A percentile compares a stretch with the other conserved stretches of the same genome.
These are phyloP conservation scores for Drosophila multiciliata DNA, from an alignment of 2,888 invertebrate genomes.

Conservation along the genomic window DNA sequence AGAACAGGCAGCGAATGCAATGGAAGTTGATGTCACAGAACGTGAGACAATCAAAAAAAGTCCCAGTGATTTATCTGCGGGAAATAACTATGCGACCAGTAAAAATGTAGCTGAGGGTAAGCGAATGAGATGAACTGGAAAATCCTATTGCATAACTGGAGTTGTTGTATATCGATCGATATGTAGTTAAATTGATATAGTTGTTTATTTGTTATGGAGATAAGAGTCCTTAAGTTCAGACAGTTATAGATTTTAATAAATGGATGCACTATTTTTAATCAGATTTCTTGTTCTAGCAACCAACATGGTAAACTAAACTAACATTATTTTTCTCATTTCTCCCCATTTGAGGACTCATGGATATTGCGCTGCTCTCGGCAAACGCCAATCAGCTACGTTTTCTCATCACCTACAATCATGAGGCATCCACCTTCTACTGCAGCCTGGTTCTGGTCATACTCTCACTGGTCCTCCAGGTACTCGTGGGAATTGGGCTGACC, in stretches of 20 bases:
- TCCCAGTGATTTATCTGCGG: constrained; percentile 41
- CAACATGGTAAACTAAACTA: background rate
- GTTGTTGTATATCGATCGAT: background rate
- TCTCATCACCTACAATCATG: constrained; percentile 87
- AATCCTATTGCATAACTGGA: background rate
- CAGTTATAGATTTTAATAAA: background rate
- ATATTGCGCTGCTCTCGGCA: constrained; percentile 89
- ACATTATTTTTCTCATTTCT: background rate
- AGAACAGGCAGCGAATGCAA: background rate
- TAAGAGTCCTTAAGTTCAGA: background rate
- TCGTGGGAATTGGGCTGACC: constrained; percentile 87
- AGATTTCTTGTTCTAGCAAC: background rate
- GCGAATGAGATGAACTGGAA: background rate
- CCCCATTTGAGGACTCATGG: constrained; percentile 87
- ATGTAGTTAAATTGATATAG: background rate
- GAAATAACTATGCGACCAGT: constrained; percentile 76
- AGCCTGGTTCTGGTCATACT: constrained; percentile 87
- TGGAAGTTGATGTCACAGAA: background rate
- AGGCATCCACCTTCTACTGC: constrained; percentile 87
- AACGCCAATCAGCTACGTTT: constrained; percentile 90
- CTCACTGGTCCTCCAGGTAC: constrained; percentile 88
- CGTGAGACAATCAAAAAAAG: constrained; percentile 29
- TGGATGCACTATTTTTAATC: background rate
- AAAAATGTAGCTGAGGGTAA: constrained; percentile 83
- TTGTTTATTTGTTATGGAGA: background rate